Conservation (phyloP, 2,888 invertebrate genomes). For the Mythimna pallens region DNA sequence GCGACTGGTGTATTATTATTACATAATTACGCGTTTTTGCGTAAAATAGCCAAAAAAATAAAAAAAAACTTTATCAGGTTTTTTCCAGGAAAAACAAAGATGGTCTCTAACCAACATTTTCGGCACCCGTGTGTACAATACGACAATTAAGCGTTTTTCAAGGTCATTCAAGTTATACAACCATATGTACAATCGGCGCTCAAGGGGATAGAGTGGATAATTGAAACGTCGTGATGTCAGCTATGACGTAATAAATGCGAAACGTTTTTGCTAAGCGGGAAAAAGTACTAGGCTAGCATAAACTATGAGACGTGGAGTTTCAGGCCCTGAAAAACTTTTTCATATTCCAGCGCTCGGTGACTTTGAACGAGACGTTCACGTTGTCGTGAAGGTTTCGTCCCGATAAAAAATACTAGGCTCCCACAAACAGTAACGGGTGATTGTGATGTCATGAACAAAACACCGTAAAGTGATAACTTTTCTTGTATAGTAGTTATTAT, state of each 20-base stretch:
- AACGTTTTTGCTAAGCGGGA: slow-evolving; percentile 69
- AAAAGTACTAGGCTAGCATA: slow-evolving; percentile 76
- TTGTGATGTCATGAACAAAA: too few relatives aligned
- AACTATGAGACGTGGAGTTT: slow-evolving; percentile 17
- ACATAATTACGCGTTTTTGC: too few relatives aligned
- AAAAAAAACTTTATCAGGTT: too few relatives aligned
- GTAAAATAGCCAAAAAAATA: too few relatives aligned
- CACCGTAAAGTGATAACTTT: neutral
- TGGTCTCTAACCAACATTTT: too few relatives aligned
- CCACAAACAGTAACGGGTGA: neutral
- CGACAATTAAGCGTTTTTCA: too few relatives aligned
- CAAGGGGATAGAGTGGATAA: too few relatives aligned
- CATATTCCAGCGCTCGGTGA: neutral
- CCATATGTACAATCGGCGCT: too few relatives aligned
- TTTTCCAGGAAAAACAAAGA: too few relatives aligned
- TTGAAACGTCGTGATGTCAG: slow-evolving; percentile 5
- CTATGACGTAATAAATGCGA: slow-evolving; percentile 51
- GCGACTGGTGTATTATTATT: too few relatives aligned
- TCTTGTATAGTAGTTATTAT: neutral
- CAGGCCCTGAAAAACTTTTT: neutral
- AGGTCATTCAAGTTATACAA: too few relatives aligned
- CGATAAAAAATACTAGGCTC: slow-evolving; percentile 22
- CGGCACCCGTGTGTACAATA: too few relatives aligned
- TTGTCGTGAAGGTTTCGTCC: slow-evolving; percentile 14
- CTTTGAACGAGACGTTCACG: slow-evolving; percentile 13